Evolutionary conservation across 2,113 vertebrate species (phyloP), one percentile per base, ranked within the genome.

Genomic region (Carettochelys insculpta): DNA sequence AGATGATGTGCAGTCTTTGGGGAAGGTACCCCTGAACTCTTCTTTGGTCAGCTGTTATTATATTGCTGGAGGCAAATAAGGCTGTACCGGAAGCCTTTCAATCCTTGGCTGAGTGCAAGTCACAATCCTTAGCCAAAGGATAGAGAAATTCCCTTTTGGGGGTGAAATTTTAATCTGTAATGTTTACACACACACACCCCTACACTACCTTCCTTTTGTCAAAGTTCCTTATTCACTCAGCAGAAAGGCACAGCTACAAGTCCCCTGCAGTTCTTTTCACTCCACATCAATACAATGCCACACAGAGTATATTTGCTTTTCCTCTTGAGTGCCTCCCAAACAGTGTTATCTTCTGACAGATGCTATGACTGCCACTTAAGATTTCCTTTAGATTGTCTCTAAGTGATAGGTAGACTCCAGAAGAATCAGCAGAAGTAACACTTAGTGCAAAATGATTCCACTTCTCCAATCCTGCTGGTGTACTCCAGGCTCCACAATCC

Each of bases 361-460:
- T 96, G 91, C 93, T 92, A 93, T 47, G 16, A 11, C 80, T 78
- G 76, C 8, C 87, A 52, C 89, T 80, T 19, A 2, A 19, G 27
- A 77, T 82, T 77, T 58, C 53, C 50, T 58, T 61, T 43, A 61
- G 12, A 20, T 79, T 88, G 34, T 75, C 90, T 75, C 0, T 43
- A 71, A 94, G 80, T 12, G 8, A 84, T 85, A 82, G 83, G 52
- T 83, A 96, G 89, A 41, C 93, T 92, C 85, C 82, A 92, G 86
- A 94, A 95, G 38, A 94, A 96, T 92, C 89, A 94, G 80, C n/a
- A 5, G 86, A 95, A 93, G 91, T 90, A 92, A 88, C 73, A 92
- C 78, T 54, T 76, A 41, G n/a, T n/a, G 71, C 58, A 52, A 83
- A 92, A 88, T 41, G 43, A 17, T 86, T 88, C 85, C 41, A 12